Evolutionary conservation across 2,797 vertebrate species (phyloP).

Genomic region (Avahi laniger): DNA sequence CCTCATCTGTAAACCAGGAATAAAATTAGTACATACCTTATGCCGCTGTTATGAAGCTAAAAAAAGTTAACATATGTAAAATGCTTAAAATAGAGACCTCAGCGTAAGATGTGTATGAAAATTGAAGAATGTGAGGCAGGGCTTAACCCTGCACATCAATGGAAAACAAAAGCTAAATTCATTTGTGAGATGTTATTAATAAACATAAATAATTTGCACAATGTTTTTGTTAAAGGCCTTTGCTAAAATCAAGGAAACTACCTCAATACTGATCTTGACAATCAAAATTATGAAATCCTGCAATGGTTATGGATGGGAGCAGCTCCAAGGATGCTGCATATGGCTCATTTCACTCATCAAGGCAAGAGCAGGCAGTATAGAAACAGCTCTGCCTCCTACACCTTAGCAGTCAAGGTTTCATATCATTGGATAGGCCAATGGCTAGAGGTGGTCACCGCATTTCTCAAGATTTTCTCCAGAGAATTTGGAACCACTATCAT

Average conservation of each 20-base stretch:
- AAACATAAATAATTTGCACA: background rate
- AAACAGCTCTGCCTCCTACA: background rate
- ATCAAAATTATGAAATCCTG: background rate
- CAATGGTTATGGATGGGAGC: background rate
- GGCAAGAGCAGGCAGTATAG: background rate
- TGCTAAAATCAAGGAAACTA: background rate
- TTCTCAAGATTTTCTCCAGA: background rate
- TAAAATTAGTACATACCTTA: background rate
- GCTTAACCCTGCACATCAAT: background rate
- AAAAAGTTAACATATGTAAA: background rate
- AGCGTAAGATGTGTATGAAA: background rate
- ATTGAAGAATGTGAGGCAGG: background rate
- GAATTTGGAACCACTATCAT: background rate
- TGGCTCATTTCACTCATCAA: background rate
- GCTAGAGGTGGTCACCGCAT: background rate
- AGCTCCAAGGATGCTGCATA: background rate
- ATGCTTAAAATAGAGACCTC: background rate
- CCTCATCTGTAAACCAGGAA: background rate
- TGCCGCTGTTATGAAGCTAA: background rate
- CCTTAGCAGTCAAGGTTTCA: background rate
- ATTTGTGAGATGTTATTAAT: background rate
- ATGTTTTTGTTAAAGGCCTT: background rate
- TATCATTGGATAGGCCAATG: background rate
- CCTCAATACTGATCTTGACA: background rate
- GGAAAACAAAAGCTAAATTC: background rate